Conservation (phyloP, 2,888 invertebrate genomes). For the Nymphalis urticae region DNA sequence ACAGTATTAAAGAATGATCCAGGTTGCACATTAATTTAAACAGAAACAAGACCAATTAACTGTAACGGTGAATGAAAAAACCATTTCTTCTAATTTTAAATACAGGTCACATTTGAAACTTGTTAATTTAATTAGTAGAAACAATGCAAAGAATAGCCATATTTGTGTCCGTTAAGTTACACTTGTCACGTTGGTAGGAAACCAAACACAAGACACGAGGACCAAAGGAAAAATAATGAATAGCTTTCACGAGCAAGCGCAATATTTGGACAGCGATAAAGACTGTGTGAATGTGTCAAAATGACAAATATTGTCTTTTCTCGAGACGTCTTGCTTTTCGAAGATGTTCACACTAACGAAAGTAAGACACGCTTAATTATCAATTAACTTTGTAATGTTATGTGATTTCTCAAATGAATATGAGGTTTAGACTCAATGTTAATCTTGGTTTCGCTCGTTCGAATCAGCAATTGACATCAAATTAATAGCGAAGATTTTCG, state of each 20-base stretch:
- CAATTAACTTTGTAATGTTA: not conserved
- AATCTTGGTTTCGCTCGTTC: too few species aligned
- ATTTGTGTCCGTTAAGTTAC: slow-evolving; percentile 72
- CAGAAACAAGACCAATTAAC: not conserved
- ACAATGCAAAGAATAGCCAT: slow-evolving; percentile 65
- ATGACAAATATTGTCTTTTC: slow-evolving; percentile 77
- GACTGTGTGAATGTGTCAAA: slow-evolving; percentile 81
- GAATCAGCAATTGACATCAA: too few species aligned
- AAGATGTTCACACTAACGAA: slow-evolving; percentile 19
- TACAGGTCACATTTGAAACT: not conserved
- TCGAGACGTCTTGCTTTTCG: slow-evolving; percentile 36
- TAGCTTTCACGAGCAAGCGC: slow-evolving; percentile 77
- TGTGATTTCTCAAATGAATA: too few species aligned
- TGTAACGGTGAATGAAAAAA: not conserved
- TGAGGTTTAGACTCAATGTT: too few species aligned
- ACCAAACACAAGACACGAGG: slow-evolving; percentile 69
- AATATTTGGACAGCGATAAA: slow-evolving; percentile 77
- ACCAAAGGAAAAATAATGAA: slow-evolving; percentile 70
- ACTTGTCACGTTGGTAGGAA: slow-evolving; percentile 78
- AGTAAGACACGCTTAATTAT: slow-evolving; percentile 5
- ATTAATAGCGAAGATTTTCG: too few species aligned
- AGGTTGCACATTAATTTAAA: not conserved
- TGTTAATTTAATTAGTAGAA: slow-evolving; percentile 39
- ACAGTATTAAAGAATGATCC: not conserved
- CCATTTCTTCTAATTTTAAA: not conserved